A percentile compares a stretch with the other conserved stretches of the same genome.
Evolutionary conservation across 2,113 vertebrate genomes (phyloP).

Genomic region (Heptranchias perlo): DNA sequence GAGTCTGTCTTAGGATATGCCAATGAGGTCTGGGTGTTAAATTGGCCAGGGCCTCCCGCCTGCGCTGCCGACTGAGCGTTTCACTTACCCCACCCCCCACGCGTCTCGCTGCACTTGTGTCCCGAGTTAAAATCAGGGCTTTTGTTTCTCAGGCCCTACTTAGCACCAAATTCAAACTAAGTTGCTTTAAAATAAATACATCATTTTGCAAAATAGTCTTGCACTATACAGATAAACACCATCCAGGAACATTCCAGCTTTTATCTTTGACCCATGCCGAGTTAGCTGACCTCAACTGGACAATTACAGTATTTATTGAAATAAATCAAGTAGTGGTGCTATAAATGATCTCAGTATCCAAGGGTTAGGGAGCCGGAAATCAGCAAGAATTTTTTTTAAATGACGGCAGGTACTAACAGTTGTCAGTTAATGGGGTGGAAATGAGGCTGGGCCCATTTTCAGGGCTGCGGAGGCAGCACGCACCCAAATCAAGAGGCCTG

Average conservation of each 20-base stretch:
- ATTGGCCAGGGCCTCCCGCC: not conserved
- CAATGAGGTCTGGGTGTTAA: not conserved
- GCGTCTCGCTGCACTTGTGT: too few relatives aligned
- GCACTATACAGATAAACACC: not conserved
- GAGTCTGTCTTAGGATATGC: not conserved
- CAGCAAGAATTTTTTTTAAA: not conserved
- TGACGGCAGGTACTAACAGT: not conserved
- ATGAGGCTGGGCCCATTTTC: not conserved
- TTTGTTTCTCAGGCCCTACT: not conserved
- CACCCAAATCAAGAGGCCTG: not conserved
- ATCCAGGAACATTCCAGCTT: not conserved
- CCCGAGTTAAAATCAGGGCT: not conserved
- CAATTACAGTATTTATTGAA: not conserved
- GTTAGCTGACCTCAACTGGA: not conserved
- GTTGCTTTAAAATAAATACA: not conserved
- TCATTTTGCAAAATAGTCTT: not conserved
- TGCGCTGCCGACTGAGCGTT: not conserved
- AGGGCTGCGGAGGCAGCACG: not conserved
- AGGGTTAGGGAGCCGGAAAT: not conserved
- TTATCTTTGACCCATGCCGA: not conserved
- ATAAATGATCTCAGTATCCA: not conserved
- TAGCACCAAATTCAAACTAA: not conserved
- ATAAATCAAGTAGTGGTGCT: not conserved
- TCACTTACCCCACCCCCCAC: not conserved
- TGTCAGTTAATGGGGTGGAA: not conserved